Conservation (phyloP, 2,797 vertebrate species). For the Micrastur ruficollis region DNA sequence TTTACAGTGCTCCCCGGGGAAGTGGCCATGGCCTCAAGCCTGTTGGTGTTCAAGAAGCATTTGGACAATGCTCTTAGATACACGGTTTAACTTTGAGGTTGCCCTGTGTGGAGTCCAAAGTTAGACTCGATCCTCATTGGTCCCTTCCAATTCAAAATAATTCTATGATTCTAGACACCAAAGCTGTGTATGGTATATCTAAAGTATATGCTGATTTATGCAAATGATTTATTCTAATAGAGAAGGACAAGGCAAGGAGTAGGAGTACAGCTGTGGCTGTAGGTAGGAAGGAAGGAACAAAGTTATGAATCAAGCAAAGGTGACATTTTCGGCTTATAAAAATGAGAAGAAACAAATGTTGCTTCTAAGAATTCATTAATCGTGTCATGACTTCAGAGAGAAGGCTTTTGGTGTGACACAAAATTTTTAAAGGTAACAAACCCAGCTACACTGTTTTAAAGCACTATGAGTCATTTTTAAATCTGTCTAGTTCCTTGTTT, state of each 20-base stretch:
- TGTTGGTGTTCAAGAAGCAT: background rate
- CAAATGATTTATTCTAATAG: background rate
- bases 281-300: background rate
- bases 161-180: background rate
- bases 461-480: accelerated
- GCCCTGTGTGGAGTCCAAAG: background rate
- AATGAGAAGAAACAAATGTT: background rate
- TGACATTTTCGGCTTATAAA: background rate
- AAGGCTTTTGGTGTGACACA: background rate
- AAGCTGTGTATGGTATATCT: background rate
- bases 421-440: background rate
- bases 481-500: background rate
- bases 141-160: background rate
- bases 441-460: background rate
- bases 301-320: background rate
- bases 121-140: background rate
- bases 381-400: background rate
- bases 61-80: background rate
- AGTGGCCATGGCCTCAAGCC: background rate
- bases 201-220: background rate
- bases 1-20: background rate
- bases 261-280: background rate
- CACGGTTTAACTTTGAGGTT: background rate
- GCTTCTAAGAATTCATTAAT: background rate
- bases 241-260: background rate